phyloP scores from a whole-genome alignment of 2,888 invertebrate genomes.

The Trissolcus brochymenae region DNA sequence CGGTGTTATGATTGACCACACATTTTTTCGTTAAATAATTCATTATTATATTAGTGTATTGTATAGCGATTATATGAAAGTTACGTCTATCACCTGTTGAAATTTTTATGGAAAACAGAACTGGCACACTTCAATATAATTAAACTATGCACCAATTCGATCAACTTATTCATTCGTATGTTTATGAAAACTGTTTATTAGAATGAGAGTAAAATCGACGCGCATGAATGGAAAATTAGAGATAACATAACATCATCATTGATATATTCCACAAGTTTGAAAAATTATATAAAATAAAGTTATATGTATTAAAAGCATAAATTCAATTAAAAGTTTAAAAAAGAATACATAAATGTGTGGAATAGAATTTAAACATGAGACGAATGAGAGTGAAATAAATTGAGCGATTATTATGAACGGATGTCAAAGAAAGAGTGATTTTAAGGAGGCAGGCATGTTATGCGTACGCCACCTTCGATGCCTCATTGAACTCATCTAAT shows the following conservation, averaged over 20 bases:
- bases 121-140: conserved; percentile 73
- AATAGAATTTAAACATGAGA: neutral
- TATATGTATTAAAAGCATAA: conserved; percentile 41
- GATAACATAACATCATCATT: conserved; percentile 14
- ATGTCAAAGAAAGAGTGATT: conserved; percentile 22
- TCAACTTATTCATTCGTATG: conserved; percentile 65
- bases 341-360: conserved; percentile 17
- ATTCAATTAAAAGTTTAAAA: conserved; percentile 17
- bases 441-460: conserved; percentile 66
- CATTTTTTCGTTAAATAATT: neutral
- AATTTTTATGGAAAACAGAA: conserved; percentile 58
- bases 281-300: conserved; percentile 38
- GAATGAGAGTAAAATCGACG: neutral
- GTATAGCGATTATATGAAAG: neutral
- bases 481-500: conserved; percentile 76
- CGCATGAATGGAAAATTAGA: conserved; percentile 39
- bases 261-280: conserved; percentile 36
- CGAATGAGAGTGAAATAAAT: conserved; percentile 2
- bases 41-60: neutral
- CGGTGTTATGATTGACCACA: neutral
- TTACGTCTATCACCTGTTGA: conserved; percentile 4
- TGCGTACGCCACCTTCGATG: conserved; percentile 74
- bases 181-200: conserved; percentile 63
- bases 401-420: conserved; percentile 13
- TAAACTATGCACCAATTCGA: conserved; percentile 74